Base-by-base conservation (phyloP, 2,888 invertebrate species). In the Amblyjoppa fuscipennis region DNA sequence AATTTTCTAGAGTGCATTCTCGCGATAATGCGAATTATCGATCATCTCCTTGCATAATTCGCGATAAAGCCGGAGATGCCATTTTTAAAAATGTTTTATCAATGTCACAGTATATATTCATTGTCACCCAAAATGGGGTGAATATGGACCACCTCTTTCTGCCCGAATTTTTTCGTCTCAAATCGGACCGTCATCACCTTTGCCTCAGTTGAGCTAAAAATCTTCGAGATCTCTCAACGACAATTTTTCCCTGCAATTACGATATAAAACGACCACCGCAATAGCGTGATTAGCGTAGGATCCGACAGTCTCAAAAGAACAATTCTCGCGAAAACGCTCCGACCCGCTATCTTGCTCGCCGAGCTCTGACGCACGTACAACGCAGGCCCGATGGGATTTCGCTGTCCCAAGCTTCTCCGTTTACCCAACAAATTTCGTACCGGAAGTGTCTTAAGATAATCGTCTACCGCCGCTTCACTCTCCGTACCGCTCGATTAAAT, bases 361-460 rank as follows among this genome's bases (percentile, higher is more conserved):
- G 11, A 59, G 20, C 28, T 59, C 59, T 11, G 25, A 59, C 25
- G 20, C 4, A 25, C 28, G 59, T 7, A 31, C 4, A 6, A 31
- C 11, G 16, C n/a, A 64, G 3, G 3, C 6, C n/a, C 16, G n/a
- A 64, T 64, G 34, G 31, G 64, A 34, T 34, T 64, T 64, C n/a
- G 64, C 31, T 64, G 64, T 38, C n/a, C 16, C 34, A 64, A 64
- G 38, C n/a, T 34, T 16, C 64, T 64, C 34, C n/a, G 34, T 34
- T 34, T 34, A n/a, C 64, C 64, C 16, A 38, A 34, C 11, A n/a
- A 16, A 64, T 34, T 31, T 34, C 28, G 31, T 64, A 34, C 64
- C 64, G 64, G 64, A 34, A 64, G 64, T 34, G 13, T 38, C 38
- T 64, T 64, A 4, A 16, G 31, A 64, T 38, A 64, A 64, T 34